A percentile compares a stretch with the other conserved stretches of the same genome.
Conservation (phyloP, 2,797 vertebrate species). For the Lerista edwardsae region DNA sequence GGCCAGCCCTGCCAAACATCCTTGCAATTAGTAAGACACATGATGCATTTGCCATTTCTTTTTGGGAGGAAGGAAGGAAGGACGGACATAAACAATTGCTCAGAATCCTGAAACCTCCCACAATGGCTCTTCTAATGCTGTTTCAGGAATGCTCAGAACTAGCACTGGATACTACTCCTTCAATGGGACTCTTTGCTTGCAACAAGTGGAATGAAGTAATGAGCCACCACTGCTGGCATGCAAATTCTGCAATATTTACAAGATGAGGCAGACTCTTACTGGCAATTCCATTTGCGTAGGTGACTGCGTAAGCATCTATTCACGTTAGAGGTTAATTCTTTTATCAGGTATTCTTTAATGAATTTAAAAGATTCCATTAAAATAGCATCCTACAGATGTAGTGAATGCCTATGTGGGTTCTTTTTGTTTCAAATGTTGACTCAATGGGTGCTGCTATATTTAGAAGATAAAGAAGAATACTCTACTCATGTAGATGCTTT, state of each 20-base stretch:
- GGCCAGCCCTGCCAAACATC: too few species aligned
- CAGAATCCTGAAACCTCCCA: neutral
- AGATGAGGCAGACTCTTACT: neutral
- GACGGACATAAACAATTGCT: neutral
- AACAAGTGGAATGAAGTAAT: neutral
- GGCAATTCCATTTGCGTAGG: neutral
- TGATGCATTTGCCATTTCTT: too few species aligned
- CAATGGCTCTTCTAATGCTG: neutral
- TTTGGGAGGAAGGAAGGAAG: too few species aligned
- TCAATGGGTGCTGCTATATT: slow-evolving; percentile 65
- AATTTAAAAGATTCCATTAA: slow-evolving; percentile 56
- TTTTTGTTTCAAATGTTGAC: slow-evolving; percentile 69
- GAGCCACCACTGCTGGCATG: neutral
- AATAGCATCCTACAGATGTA: slow-evolving; percentile 53
- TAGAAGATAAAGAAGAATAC: slow-evolving; percentile 58
- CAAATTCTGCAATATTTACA: neutral
- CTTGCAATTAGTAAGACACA: too few species aligned
- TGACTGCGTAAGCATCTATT: slow-evolving; percentile 9
- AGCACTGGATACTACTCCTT: neutral
- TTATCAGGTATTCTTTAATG: slow-evolving; percentile 55
- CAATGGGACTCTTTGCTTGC: neutral
- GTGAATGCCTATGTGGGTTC: neutral
- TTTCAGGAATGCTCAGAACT: neutral
- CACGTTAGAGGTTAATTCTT: slow-evolving; percentile 28
- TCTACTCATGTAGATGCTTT: slow-evolving; percentile 60